Base-by-base conservation (phyloP, 2,113 vertebrate genomes). In the Stomatorhinus ivindoensis region DNA sequence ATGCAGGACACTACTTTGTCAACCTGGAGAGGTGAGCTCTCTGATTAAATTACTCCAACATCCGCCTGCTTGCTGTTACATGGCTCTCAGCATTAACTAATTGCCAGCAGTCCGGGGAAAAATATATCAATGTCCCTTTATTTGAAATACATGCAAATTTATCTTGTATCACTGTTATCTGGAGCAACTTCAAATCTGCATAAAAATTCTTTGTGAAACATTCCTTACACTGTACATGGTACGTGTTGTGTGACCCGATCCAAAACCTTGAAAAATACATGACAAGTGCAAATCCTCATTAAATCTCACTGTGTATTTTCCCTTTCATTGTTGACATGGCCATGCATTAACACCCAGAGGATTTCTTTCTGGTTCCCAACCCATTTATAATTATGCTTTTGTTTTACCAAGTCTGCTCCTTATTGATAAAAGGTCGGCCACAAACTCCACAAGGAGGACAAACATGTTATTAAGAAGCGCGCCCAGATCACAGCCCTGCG, bases 51-150 rank as follows among this genome's bases (percentile, higher is more conserved):
- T 86, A 86, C 83, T 7, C 44, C 47, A 47, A 24, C 83, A 86
- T 13, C 46, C 83, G 46, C 46, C 44, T 86, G 83, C 83, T 86
- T 27, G n/a, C 24, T 86, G 83, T 86, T 86, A 86, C 83, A 86
- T 24, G 44, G 21, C 83, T 86, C 46, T 86, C 83, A 50, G 4
- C 83, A 27, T 86, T 86, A 86, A 86, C 21, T 86, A 86, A 86
- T 24, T 86, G 44, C 83, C 83, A 86, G 83, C 24, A 27, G 31
- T 80, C 73, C 47, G 17, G 31, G 47, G 11, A 48, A 86, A 86
- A 86, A n/a, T 46, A 47, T 46, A 48, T 86, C 47, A 4, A 86
- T 27, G 24, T 86, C 47, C 47, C n/a, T 27, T 31, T 50, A 48
- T 11, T 86, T 86, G 21, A 50, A 47, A 48, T 48, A n/a, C 83